Evolutionary conservation across 2,888 invertebrate species (phyloP), one percentile per base, ranked within the genome.

Genomic region (Rhingia rostrata): DNA sequence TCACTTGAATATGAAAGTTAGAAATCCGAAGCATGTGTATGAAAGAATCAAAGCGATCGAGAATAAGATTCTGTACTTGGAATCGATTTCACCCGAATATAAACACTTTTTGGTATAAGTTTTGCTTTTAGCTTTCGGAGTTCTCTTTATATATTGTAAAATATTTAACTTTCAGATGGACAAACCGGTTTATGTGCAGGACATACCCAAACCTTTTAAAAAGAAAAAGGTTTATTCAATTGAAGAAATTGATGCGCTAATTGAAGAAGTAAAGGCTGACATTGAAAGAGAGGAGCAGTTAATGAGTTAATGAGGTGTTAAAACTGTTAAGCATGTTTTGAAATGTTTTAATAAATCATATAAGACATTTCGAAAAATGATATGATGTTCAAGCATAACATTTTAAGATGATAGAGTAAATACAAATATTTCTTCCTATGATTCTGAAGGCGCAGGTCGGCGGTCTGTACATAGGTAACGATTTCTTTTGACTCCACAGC

Each of bases 71-170:
- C 92, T 96, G 6, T 92, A 93, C 81, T 90, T 97, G 75, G 95
- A 97, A 90, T 93, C 96, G 0, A 90, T 95, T 67, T 97, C 96
- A 45, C 97, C 97, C 0, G 97, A 97, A 90, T 97, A 97, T 89
- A 93, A 94, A 32, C 93, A 94, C 87, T 95, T 95, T 91, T 93
- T 94, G 92, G 94, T 94, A 91, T 2, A 5, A 39, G 32, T 2
- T n/a, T 45, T 39, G 41, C 1, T 0, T 30, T 54, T 22, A 33
- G 1, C 0, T 35, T 22, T 47, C 0, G 22, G 10, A 10, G 10
- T 2, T 3, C 4, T 9, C 33, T 6, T 5, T 6, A 12, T 32
- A 35, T 12, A 5, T 30, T 51, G 7, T 49, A n/a, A 4, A 45
- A 22, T 22, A 22, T 1, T 37, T 2, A 7, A 12, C n/a, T 63